These are phyloP conservation scores for Bunonema sp. DNA, from an alignment of 2,888 invertebrate genomes.

Conservation along the genomic window DNA sequence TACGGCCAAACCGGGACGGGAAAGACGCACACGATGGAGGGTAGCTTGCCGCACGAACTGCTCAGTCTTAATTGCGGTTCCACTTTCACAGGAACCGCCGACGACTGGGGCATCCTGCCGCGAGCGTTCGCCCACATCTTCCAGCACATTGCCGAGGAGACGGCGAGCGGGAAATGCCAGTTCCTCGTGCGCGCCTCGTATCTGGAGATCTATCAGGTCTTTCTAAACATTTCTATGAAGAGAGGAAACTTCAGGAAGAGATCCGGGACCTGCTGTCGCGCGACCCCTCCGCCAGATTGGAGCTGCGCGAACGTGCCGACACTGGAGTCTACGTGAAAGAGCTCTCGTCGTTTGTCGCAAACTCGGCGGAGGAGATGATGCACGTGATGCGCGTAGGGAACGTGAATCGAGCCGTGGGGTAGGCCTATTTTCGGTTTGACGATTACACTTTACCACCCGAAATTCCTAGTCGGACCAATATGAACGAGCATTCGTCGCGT, in stretches of 20 bases:
- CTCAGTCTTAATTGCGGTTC: conserved; percentile 1
- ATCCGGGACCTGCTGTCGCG: conserved; percentile 58
- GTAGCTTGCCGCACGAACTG: conserved; percentile 33
- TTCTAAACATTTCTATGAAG: background rate
- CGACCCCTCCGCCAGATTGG: conserved; percentile 58
- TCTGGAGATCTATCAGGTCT: conserved; percentile 68
- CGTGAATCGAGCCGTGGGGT: conserved; percentile 76
- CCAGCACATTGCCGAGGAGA: conserved; percentile 74
- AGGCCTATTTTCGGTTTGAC: conserved; percentile 6
- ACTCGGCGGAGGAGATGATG: conserved; percentile 79
- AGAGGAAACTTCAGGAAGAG: conserved; percentile 47
- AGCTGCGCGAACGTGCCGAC: conserved; percentile 62
- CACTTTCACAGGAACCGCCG: conserved; percentile 43
- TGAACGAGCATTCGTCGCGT: conserved; percentile 78
- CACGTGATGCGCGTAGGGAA: conserved; percentile 83
- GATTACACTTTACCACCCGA: background rate
- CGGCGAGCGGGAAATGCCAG: conserved; percentile 60
- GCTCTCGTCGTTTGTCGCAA: conserved; percentile 75
- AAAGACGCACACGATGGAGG: conserved; percentile 63
- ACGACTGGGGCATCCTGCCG: conserved; percentile 74
- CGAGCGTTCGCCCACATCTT: conserved; percentile 93
- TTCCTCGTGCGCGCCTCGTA: conserved; percentile 90
- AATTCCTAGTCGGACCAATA: conserved; percentile 59
- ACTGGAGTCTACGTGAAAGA: conserved; percentile 78
- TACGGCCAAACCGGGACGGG: conserved; percentile 96